phyloP scores from a whole-genome alignment of 2,888 invertebrate species.

The Brenthis daphne region DNA sequence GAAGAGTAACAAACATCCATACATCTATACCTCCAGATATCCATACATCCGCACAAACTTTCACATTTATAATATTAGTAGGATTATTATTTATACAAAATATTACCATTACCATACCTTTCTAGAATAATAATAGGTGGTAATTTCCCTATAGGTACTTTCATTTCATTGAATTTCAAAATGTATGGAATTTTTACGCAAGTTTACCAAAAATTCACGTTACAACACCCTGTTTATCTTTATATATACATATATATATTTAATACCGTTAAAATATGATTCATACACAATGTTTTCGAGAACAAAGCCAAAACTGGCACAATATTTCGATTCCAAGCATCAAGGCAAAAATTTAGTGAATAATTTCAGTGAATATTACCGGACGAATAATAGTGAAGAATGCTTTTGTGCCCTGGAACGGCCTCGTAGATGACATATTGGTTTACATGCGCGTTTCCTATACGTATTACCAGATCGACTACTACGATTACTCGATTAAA shows the following conservation, averaged over 20 bases:
- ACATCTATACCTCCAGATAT: too few species aligned
- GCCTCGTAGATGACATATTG: conserved; percentile 65
- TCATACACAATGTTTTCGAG: conserved; percentile 9
- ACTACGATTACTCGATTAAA: conserved; percentile 41
- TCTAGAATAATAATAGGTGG: too few species aligned
- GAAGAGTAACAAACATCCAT: too few species aligned
- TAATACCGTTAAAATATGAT: neutral
- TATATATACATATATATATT: too few species aligned
- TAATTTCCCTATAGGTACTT: too few species aligned
- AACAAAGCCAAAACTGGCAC: conserved; percentile 20
- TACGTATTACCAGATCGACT: conserved; percentile 39
- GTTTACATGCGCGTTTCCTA: conserved; percentile 53
- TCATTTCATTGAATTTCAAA: neutral
- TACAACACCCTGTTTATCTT: too few species aligned
- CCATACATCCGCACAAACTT: too few species aligned
- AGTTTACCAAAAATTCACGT: too few species aligned
- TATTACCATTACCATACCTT: too few species aligned
- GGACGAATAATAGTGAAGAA: conserved; percentile 62
- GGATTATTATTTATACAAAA: too few species aligned
- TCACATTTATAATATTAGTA: too few species aligned
- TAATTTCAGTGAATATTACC: conserved; percentile 63
- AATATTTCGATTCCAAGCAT: conserved; percentile 41
- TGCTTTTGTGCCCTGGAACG: conserved; percentile 62
- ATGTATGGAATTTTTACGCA: neutral
- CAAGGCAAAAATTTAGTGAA: conserved; percentile 52